A percentile compares a stretch with the other conserved stretches of the same genome.
These are phyloP conservation scores for Heliconius hewitsoni DNA, from an alignment of 1,140 invertebrate genomes.

Conservation along the genomic window DNA sequence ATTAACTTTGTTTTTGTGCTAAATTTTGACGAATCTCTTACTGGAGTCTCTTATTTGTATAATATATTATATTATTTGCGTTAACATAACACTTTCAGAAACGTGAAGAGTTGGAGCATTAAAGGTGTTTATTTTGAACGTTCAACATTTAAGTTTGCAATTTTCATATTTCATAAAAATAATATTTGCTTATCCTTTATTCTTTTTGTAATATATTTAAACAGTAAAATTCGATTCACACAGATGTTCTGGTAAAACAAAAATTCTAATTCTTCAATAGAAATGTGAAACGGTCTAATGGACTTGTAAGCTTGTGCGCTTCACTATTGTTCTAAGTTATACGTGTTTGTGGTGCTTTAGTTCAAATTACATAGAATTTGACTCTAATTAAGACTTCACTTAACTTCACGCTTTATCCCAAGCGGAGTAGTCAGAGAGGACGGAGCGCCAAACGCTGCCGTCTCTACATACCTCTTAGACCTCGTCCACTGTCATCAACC, in stretches of 20 bases:
- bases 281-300: neutral
- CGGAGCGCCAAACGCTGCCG: too few species aligned
- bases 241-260: neutral
- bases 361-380: neutral
- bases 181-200: neutral
- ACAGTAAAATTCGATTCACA: neutral
- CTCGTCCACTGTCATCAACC: too few species aligned
- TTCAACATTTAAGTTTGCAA: slow-evolving; percentile 13
- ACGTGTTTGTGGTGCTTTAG: neutral
- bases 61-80: neutral
- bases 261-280: neutral
- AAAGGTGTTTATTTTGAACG: slow-evolving; percentile 13
- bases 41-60: neutral
- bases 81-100: slow-evolving; percentile 12
- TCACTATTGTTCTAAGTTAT: neutral
- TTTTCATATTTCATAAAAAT: slow-evolving; percentile 17
- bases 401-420: too few species aligned
- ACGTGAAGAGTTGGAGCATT: slow-evolving; percentile 8
- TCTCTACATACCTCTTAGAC: too few species aligned
- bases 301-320: neutral
- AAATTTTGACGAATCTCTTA: neutral
- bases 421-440: too few species aligned
- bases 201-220: neutral
- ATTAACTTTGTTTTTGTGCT: neutral
- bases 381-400: too few species aligned